Evolutionary conservation across 2,888 invertebrate species (phyloP).

Genomic region (Hypsopygia costalis): DNA sequence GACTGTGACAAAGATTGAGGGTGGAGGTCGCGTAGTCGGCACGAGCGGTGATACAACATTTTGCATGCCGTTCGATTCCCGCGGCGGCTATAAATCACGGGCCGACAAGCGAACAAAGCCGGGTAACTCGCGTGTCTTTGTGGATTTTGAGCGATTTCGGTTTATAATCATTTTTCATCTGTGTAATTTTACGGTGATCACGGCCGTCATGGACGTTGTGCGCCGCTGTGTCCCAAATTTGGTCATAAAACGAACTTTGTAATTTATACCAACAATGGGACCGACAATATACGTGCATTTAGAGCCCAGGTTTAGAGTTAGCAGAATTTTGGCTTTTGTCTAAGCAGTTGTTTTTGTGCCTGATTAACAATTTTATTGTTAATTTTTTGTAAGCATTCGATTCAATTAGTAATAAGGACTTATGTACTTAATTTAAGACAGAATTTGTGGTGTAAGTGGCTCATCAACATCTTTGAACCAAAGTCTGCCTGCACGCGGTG

Average conservation of each 20-base stretch:
- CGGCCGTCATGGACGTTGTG: constrained; percentile 22
- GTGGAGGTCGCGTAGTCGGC: constrained; percentile 28
- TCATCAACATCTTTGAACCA: too few species aligned
- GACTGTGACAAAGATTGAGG: constrained; percentile 31
- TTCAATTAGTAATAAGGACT: too few species aligned
- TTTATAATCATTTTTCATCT: constrained; percentile 74
- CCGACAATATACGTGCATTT: too few species aligned
- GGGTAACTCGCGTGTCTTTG: constrained; percentile 76
- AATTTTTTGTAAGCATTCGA: too few species aligned
- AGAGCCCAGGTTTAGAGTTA: too few species aligned
- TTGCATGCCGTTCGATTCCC: constrained; percentile 65
- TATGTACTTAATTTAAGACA: too few species aligned
- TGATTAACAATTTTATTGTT: too few species aligned
- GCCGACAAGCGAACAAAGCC: constrained; percentile 73
- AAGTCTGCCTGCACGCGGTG: too few species aligned
- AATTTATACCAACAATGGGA: too few species aligned
- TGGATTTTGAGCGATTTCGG: constrained; percentile 74
- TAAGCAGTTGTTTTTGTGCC: too few species aligned
- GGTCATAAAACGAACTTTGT: neutral
- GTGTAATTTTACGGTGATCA: constrained; percentile 65
- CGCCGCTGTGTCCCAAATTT: neutral
- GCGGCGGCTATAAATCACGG: constrained; percentile 58
- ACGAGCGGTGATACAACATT: constrained; percentile 69
- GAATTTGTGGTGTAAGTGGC: too few species aligned
- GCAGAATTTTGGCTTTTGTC: too few species aligned